Evolutionary conservation across 1,140 invertebrate genomes (phyloP).

Genomic region (Megathymus violae): DNA sequence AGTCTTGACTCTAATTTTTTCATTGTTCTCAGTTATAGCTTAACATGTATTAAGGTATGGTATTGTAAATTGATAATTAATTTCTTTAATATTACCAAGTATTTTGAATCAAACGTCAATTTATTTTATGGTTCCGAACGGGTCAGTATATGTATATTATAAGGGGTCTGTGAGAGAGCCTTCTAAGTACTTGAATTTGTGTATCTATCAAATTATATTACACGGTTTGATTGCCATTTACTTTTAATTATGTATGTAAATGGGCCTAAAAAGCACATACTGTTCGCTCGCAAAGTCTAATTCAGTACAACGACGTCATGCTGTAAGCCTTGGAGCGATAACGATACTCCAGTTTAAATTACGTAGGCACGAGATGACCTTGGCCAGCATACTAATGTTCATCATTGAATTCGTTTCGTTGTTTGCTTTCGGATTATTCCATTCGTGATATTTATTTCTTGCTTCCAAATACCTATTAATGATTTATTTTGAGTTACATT

Average conservation of each 20-base stretch:
- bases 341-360: conserved; percentile 34
- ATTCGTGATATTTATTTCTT: neutral
- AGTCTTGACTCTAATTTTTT: conserved; percentile 17
- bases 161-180: too few species aligned
- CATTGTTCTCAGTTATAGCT: conserved; percentile 11
- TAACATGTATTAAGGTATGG: neutral
- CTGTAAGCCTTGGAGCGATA: conserved; percentile 33
- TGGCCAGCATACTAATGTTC: conserved; percentile 11
- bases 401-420: conserved; percentile 20
- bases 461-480: neutral
- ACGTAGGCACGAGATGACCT: conserved; percentile 23
- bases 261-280: conserved; percentile 11
- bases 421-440: conserved; percentile 1
- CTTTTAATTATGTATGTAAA: conserved; percentile 10
- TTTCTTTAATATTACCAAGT: neutral
- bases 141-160: too few species aligned
- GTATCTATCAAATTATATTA: too few species aligned
- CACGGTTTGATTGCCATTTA: too few species aligned
- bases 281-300: conserved; percentile 26
- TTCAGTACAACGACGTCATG: conserved; percentile 32
- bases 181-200: too few species aligned
- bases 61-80: neutral
- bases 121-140: neutral
- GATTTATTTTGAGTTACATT: neutral
- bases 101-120: neutral